Evolutionary conservation across 2,888 invertebrate genomes (phyloP).

Genomic region (Eulithis testata): DNA sequence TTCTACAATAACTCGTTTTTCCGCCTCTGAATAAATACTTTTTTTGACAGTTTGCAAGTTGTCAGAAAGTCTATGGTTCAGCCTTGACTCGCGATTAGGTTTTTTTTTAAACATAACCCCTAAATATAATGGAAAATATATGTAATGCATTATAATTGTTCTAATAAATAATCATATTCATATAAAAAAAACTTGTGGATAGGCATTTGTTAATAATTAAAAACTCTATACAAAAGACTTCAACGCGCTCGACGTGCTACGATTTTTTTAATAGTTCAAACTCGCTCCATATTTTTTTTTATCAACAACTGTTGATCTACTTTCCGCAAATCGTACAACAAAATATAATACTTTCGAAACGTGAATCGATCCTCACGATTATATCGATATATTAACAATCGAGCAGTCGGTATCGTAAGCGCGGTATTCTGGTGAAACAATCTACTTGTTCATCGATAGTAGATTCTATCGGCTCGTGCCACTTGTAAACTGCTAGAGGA

Average conservation of each 20-base stretch:
- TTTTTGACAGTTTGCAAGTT: too few relatives aligned
- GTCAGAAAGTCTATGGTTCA: too few relatives aligned
- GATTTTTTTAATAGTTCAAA: not conserved
- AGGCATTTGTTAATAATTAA: not conserved
- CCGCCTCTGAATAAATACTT: too few relatives aligned
- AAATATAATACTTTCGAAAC: constrained; percentile 56
- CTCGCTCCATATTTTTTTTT: not conserved
- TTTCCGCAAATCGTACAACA: constrained; percentile 27
- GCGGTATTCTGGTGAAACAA: constrained; percentile 75
- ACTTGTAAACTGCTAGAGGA: constrained; percentile 76
- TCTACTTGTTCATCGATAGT: constrained; percentile 78
- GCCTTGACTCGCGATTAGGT: too few relatives aligned
- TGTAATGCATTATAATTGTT: too few relatives aligned
- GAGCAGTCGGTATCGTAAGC: constrained; percentile 57
- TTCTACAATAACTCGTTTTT: not conserved
- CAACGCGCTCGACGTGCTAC: constrained; percentile 30
- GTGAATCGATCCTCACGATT: constrained; percentile 66
- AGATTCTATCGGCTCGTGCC: constrained; percentile 82
- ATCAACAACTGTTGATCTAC: constrained; percentile 1
- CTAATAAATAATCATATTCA: too few relatives aligned
- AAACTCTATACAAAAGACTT: constrained; percentile 37
- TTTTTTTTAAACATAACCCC: too few relatives aligned
- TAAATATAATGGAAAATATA: too few relatives aligned
- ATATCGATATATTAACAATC: constrained; percentile 64
- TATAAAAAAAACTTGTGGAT: too few relatives aligned